Base-by-base conservation (phyloP, 1,140 invertebrate genomes). In the Augochlora pura region DNA sequence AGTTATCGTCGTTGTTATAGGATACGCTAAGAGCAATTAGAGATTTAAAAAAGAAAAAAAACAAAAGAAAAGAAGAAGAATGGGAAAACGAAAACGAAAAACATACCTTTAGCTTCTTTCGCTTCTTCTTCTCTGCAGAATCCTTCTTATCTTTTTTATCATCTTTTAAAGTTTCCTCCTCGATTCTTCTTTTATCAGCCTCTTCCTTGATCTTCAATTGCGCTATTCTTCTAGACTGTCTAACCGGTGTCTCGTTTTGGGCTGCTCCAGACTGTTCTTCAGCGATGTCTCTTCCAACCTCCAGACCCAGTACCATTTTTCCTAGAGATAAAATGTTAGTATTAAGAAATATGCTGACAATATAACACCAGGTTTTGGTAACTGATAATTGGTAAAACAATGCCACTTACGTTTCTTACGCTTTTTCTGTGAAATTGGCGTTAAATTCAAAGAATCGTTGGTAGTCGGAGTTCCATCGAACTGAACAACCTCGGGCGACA, bases 181-280 rank as follows among this genome's bases (percentile, higher is more conserved):
- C 96, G 38, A 95, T 89, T 82, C 96, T 94, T 62, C 96, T 93
- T 12, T 96, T 89, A 70, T 97, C 96, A 0, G 96, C 96, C 90
- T 97, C 96, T 88, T 97, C 96, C 78, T 96, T 96, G 66, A 97
- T 97, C 84, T 97, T 97, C 79, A 97, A 94, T 87, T 97, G 96
- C 0, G 97, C 97, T 85, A 98, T 97, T 67, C 97, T 93, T 6
- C 97, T 93, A 10, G 96, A 97, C 85, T 96, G 96, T 23, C 97
- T 91, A 5, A 97, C 95, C 0, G 95, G 95, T 7, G 94, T 93
- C 32, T 92, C 92, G 18, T 89, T 85, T 18, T 63, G 68, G 16
- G 57, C 66, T 9, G 60, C 42, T 39, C 83, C 80, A 14, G 69
- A 32, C 42, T 88, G 81, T 8, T 78, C 23, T 38, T 89, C 86